These are phyloP conservation scores for Harpegnathos saltator DNA, from an alignment of 1,140 invertebrate genomes.

Conservation along the genomic window DNA sequence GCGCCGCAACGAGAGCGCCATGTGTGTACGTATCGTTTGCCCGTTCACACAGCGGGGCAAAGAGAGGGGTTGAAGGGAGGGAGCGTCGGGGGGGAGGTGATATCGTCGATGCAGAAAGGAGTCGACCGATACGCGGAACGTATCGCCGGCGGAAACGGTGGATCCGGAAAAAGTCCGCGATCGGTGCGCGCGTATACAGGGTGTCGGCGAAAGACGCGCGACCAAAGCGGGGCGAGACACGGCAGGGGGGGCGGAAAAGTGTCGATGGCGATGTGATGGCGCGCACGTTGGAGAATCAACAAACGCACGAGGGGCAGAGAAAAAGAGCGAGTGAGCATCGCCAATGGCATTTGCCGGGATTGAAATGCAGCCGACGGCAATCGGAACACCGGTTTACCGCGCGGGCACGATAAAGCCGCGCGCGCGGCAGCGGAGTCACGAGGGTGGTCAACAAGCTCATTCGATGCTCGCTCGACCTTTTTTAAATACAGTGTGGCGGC, in stretches of 20 bases:
- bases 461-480: slow-evolving; percentile 35
- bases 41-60: background rate
- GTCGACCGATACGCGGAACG: background rate
- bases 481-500: slow-evolving; percentile 42
- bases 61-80: background rate
- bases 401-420: slow-evolving; percentile 46
- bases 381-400: slow-evolving; percentile 29
- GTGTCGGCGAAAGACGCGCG: too few relatives aligned
- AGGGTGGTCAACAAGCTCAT: slow-evolving; percentile 30
- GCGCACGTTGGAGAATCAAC: too few relatives aligned
- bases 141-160: slow-evolving; percentile 20
- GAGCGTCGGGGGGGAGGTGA: background rate
- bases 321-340: slow-evolving; percentile 20
- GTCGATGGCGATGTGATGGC: too few relatives aligned
- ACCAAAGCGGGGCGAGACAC: background rate
- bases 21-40: slow-evolving; percentile 29
- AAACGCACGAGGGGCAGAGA: slow-evolving; percentile 23
- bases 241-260: too few relatives aligned
- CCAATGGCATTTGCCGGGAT: slow-evolving; percentile 29
- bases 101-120: slow-evolving; percentile 38
- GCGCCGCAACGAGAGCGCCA: slow-evolving; percentile 14
- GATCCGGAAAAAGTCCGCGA: slow-evolving; percentile 23
- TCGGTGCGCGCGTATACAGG: background rate
- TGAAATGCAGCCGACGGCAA: slow-evolving; percentile 32
- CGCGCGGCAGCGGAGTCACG: background rate